Evolutionary conservation across 2,797 vertebrate species (phyloP).

Genomic region (Columba guinea): DNA sequence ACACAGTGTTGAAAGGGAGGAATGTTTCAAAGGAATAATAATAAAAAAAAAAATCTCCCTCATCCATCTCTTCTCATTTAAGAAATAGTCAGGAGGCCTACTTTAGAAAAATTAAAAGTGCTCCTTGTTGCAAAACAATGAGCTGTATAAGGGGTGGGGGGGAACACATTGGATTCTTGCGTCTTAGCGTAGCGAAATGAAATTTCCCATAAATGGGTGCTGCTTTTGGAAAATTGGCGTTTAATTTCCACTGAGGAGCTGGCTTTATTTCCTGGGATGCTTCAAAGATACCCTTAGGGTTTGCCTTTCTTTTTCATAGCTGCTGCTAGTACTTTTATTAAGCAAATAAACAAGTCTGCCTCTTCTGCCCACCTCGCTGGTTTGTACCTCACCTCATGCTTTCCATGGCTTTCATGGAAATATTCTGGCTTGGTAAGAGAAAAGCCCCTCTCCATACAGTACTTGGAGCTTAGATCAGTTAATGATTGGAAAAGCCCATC

Average conservation of each 20-base stretch:
- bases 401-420: background rate
- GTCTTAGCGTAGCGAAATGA: background rate
- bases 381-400: background rate
- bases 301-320: background rate
- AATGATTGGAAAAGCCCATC: background rate
- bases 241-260: background rate
- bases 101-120: constrained; percentile 56
- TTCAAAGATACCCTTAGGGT: background rate
- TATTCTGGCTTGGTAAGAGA: background rate
- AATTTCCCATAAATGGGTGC: constrained; percentile 1
- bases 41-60: background rate
- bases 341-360: background rate
- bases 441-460: background rate
- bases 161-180: background rate
- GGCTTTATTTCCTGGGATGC: background rate
- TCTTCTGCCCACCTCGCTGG: background rate
- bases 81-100: constrained; percentile 47
- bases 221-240: background rate
- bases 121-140: constrained; percentile 63
- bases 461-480: background rate
- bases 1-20: constrained; percentile 27
- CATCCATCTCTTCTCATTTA: constrained; percentile 35
- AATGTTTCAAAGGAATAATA: constrained; percentile 56
- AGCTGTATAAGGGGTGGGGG: background rate
- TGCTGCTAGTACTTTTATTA: background rate